Percentiles rank a stretch among this genome's conserved stretches.
Evolutionary conservation across 2,888 invertebrate genomes (phyloP).

Genomic region (Pseudoips prasinana): DNA sequence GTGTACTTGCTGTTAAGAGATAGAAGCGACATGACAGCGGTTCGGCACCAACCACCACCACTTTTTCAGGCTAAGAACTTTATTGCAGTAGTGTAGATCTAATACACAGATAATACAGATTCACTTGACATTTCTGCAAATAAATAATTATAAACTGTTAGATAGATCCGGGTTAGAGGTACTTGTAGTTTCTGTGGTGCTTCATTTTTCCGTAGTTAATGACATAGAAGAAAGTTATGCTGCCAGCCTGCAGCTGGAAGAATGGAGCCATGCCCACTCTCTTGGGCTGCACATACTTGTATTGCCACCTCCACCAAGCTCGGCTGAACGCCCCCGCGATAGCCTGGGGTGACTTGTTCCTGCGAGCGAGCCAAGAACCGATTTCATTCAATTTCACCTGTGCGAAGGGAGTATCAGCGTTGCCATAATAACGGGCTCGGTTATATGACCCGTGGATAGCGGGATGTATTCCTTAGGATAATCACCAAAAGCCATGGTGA

Average conservation of each 20-base stretch:
- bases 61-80: constrained; percentile 40
- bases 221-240: constrained; percentile 89
- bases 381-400: constrained; percentile 94
- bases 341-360: constrained; percentile 89
- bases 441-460: constrained; percentile 96
- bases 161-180: constrained; percentile 85
- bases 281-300: constrained; percentile 92
- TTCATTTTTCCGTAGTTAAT: constrained; percentile 90
- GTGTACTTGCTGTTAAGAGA: no score
- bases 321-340: constrained; percentile 86
- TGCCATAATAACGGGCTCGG: constrained; percentile 96
- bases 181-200: constrained; percentile 92
- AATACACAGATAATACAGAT: constrained; percentile 39
- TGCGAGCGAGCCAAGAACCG: constrained; percentile 91
- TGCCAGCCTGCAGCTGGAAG: constrained; percentile 86
- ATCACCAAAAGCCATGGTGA: constrained; percentile 90
- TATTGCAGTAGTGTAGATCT: constrained; percentile 46
- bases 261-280: constrained; percentile 88
- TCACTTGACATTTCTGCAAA: constrained; percentile 33
- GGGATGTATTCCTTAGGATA: constrained; percentile 95
- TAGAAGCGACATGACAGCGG: no score
- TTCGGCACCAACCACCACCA: no score
- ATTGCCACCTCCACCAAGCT: constrained; percentile 96
- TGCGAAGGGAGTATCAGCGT: constrained; percentile 92
- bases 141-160: no score